Evolutionary conservation across 2,113 vertebrate genomes (phyloP).

Genomic region (Xenotilapia leptura): DNA sequence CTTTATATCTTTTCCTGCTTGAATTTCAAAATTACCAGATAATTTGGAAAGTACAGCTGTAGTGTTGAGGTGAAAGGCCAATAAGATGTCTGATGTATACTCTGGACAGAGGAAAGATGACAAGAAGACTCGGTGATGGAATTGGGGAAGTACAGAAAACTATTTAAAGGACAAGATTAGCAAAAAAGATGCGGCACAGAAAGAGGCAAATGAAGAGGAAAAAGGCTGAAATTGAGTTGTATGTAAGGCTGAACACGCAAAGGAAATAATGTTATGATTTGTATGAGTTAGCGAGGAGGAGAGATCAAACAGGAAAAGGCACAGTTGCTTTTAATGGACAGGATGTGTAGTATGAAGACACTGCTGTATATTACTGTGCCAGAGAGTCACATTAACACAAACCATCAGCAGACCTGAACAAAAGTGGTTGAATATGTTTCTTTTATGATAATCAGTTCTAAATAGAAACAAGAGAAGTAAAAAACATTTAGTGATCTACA

Average conservation of each 20-base stretch:
- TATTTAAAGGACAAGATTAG: not conserved
- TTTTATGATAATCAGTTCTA: not conserved
- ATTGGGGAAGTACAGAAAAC: not conserved
- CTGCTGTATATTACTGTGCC: not conserved
- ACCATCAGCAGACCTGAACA: not conserved
- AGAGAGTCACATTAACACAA: rapidly evolving
- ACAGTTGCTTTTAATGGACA: not conserved
- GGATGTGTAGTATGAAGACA: rapidly evolving
- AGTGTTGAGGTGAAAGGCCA: not conserved
- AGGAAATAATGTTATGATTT: not conserved
- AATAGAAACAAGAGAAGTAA: rapidly evolving
- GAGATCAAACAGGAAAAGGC: not conserved
- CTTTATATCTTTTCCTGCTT: not conserved
- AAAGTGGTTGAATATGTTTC: not conserved
- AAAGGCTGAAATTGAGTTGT: not conserved
- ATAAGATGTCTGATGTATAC: not conserved
- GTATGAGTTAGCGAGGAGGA: not conserved
- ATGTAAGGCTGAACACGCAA: not conserved
- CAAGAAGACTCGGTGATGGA: rapidly evolving
- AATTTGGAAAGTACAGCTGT: not conserved
- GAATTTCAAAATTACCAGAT: not conserved
- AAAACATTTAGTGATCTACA: not conserved
- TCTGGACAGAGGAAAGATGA: not conserved
- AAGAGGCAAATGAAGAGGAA: not conserved
- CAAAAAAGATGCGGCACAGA: not conserved